Percentiles rank a stretch among this genome's conserved stretches.
These are phyloP conservation scores for Eublepharis macularius DNA, from an alignment of 2,113 vertebrate genomes.

Conservation along the genomic window DNA sequence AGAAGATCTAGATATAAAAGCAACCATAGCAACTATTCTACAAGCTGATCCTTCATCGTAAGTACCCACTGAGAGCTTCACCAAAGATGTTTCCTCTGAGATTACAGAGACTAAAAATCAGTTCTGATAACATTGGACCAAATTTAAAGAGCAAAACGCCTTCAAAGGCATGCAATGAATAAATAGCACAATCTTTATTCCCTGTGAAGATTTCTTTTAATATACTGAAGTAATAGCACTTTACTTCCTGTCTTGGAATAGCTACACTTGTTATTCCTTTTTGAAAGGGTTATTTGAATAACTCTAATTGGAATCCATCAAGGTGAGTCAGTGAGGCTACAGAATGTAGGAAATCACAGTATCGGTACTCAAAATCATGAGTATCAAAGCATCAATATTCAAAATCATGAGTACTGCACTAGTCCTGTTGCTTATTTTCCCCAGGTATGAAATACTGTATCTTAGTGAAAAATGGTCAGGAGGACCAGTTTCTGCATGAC, in stretches of 20 bases:
- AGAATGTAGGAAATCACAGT: constrained; percentile 12
- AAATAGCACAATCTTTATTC: constrained; percentile 58
- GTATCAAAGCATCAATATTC: constrained; percentile 30
- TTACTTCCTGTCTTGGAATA: constrained; percentile 34
- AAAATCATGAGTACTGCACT: constrained; percentile 21
- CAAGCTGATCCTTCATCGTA: constrained; percentile 73
- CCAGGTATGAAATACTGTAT: too few relatives aligned
- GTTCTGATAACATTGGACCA: constrained; percentile 78
- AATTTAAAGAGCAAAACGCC: constrained; percentile 71
- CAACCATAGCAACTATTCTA: constrained; percentile 75
- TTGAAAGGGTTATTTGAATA: constrained; percentile 40
- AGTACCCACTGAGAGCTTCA: constrained; percentile 70
- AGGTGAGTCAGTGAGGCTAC: constrained; percentile 7
- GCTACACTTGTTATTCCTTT: constrained; percentile 16
- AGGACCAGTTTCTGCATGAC: background rate
- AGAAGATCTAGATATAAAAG: constrained; percentile 66
- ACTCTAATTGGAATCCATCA: background rate
- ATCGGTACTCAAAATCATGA: constrained; percentile 30
- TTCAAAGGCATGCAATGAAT: constrained; percentile 56
- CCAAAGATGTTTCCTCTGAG: constrained; percentile 76
- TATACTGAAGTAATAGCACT: constrained; percentile 44
- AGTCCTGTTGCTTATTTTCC: background rate
- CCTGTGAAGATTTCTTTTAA: constrained; percentile 30
- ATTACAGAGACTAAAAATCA: constrained; percentile 74
- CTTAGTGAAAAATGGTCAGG: background rate